phyloP scores from a whole-genome alignment of 1,140 invertebrate species.

The Ceratina australensis region DNA sequence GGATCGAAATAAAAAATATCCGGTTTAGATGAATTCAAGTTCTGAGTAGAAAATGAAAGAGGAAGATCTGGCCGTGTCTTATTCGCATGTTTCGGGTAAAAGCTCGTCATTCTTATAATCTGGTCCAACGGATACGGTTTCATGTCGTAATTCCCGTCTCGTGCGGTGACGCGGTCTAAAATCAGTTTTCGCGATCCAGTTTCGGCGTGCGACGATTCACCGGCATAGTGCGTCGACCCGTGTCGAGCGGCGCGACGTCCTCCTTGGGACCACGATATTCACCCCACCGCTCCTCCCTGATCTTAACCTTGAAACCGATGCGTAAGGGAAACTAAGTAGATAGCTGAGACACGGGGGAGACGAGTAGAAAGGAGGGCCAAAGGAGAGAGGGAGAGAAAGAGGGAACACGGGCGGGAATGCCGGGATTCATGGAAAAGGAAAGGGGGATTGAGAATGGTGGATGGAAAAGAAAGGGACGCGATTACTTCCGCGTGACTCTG shows the following conservation, averaged over 20 bases:
- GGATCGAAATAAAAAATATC: slow-evolving; percentile 18
- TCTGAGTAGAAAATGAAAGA: slow-evolving; percentile 13
- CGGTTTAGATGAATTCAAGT: slow-evolving; percentile 39
- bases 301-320: slow-evolving; percentile 53
- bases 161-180: slow-evolving; percentile 40
- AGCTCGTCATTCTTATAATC: slow-evolving; percentile 37
- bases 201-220: slow-evolving; percentile 43
- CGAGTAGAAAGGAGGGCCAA: neutral
- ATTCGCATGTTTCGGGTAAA: slow-evolving; percentile 53
- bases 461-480: slow-evolving; percentile 1
- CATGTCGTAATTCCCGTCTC: slow-evolving; percentile 23
- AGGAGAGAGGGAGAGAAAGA: neutral
- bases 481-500: slow-evolving; percentile 30
- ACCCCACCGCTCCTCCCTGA: slow-evolving; percentile 3
- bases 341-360: neutral
- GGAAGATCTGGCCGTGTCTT: slow-evolving; percentile 1
- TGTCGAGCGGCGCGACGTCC: slow-evolving; percentile 10
- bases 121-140: slow-evolving; percentile 49
- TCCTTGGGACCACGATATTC: slow-evolving; percentile 12
- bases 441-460: neutral
- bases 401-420: neutral
- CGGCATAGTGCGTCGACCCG: slow-evolving; percentile 38
- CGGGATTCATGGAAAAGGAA: neutral
- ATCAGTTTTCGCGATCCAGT: slow-evolving; percentile 52
- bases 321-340: slow-evolving; percentile 13